Conservation (phyloP, 2,113 vertebrate species). For the Nesospiza acunhae region DNA sequence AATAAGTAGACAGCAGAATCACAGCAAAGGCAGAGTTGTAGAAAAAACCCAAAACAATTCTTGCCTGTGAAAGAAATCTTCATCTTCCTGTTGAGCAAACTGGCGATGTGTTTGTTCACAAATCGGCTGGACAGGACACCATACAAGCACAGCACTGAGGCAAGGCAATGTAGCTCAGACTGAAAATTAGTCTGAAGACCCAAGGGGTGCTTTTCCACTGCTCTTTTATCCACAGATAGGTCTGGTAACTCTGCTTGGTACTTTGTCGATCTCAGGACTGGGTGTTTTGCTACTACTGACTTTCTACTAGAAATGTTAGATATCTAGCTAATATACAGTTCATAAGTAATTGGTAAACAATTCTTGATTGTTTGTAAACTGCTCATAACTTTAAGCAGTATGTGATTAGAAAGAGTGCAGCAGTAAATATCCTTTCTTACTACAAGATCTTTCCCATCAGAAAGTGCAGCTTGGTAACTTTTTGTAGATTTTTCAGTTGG, state of each 20-base stretch:
- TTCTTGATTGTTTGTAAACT: neutral
- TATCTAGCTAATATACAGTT: neutral
- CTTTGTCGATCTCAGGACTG: neutral
- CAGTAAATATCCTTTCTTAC: neutral
- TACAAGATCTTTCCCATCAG: neutral
- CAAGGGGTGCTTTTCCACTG: neutral
- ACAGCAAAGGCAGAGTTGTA: neutral
- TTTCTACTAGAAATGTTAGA: neutral
- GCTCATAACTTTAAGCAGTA: neutral
- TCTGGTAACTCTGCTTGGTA: neutral
- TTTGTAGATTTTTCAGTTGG: neutral
- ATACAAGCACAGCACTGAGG: neutral
- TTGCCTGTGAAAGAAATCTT: neutral
- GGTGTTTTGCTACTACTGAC: neutral
- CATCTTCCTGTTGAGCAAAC: neutral
- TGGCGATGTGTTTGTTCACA: neutral
- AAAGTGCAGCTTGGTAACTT: neutral
- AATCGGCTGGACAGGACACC: neutral
- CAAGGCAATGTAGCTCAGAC: neutral
- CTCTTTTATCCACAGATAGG: neutral
- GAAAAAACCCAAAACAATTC: fast-evolving
- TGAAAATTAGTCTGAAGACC: neutral
- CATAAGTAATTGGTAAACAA: neutral
- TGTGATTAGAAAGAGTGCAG: neutral
- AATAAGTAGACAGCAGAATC: neutral